A percentile compares a stretch with the other conserved stretches of the same genome.
Evolutionary conservation across 2,888 invertebrate genomes (phyloP).

Genomic region (Unio delphinus): DNA sequence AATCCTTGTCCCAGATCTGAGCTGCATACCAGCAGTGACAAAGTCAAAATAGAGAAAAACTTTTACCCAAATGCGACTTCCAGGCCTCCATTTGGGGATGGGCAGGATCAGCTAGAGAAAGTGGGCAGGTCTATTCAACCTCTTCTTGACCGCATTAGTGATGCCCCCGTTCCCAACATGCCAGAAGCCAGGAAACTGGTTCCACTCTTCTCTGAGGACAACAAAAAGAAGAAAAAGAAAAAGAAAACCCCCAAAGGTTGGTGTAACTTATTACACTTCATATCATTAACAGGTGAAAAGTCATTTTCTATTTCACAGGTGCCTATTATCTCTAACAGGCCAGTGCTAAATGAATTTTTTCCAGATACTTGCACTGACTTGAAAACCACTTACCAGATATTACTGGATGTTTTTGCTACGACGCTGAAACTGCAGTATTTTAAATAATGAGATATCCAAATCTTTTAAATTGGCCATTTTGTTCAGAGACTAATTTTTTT

Average conservation of each 20-base stretch:
- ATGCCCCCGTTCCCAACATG: slow-evolving; percentile 35
- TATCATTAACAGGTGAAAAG: too few species aligned
- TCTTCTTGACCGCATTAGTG: slow-evolving; percentile 25
- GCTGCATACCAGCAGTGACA: slow-evolving; percentile 28
- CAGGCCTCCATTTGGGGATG: slow-evolving; percentile 38
- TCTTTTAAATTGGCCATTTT: too few species aligned
- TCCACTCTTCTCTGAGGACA: slow-evolving; percentile 30
- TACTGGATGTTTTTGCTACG: too few species aligned
- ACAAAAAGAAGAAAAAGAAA: slow-evolving; percentile 46
- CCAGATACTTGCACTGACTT: too few species aligned
- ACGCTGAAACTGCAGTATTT: too few species aligned
- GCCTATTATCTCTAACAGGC: too few species aligned
- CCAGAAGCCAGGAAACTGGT: slow-evolving; percentile 39
- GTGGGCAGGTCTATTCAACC: slow-evolving; percentile 40
- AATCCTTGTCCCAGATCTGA: not conserved
- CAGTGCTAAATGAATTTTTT: too few species aligned
- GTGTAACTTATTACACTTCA: not conserved
- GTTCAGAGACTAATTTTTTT: too few species aligned
- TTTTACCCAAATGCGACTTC: slow-evolving; percentile 25
- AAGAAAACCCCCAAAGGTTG: slow-evolving; percentile 46
- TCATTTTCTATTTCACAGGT: too few species aligned
- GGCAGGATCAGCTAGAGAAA: slow-evolving; percentile 35
- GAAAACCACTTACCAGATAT: too few species aligned
- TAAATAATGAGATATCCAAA: too few species aligned
- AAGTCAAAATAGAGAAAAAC: slow-evolving; percentile 40